A percentile compares a stretch with the other conserved stretches of the same genome.
Conservation (phyloP, 2,888 invertebrate species). For the Podotricha telesiphe region DNA sequence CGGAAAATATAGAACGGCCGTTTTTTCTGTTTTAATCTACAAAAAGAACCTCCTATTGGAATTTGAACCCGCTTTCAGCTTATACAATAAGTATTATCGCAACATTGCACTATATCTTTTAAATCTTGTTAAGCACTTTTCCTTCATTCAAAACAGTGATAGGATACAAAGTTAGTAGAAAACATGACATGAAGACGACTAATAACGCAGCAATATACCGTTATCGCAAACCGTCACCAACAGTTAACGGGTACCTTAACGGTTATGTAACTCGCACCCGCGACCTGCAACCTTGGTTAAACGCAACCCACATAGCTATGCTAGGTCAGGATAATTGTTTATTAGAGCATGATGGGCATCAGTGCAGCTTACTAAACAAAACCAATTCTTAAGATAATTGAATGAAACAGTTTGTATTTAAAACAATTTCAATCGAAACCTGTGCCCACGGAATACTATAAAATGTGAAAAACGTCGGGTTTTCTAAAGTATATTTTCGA, state of each 20-base stretch:
- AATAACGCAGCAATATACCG: constrained; percentile 42
- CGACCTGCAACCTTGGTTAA: constrained; percentile 43
- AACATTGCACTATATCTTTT: too few species aligned
- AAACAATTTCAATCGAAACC: too few species aligned
- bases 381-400: neutral
- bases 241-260: constrained; percentile 57
- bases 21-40: too few species aligned
- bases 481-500: too few species aligned
- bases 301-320: constrained; percentile 38
- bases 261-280: constrained; percentile 52
- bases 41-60: too few species aligned
- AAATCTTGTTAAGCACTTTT: too few species aligned
- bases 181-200: constrained; percentile 28
- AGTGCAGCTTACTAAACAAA: neutral
- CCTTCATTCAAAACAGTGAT: neutral
- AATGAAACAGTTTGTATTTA: neutral
- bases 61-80: too few species aligned
- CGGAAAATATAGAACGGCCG: too few species aligned
- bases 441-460: too few species aligned
- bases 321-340: constrained; percentile 30
- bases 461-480: too few species aligned
- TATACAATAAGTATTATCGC: too few species aligned
- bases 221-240: constrained; percentile 52
- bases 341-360: constrained; percentile 27
- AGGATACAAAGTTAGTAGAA: neutral